phyloP scores from a whole-genome alignment of 2,113 vertebrate genomes.

The Rhabdornis inornatus region DNA sequence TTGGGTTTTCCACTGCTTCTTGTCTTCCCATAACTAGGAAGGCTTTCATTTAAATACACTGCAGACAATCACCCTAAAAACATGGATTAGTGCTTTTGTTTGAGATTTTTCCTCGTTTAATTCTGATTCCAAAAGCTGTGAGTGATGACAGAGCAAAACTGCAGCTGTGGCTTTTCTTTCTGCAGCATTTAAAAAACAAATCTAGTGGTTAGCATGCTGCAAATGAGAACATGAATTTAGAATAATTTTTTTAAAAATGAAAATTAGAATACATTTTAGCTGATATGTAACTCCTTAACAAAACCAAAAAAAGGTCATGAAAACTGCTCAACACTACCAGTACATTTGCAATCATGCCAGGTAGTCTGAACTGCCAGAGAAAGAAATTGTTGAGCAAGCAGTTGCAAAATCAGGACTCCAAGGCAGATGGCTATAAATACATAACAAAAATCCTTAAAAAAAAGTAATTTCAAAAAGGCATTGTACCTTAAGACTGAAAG shows the following conservation, averaged over 20 bases:
- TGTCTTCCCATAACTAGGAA: background rate
- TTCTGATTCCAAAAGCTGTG: constrained; percentile 1
- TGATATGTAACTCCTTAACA: background rate
- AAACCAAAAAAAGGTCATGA: background rate
- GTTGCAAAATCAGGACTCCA: background rate
- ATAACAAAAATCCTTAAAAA: background rate
- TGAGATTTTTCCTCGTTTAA: constrained; percentile 4
- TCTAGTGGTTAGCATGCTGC: background rate
- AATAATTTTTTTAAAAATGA: background rate
- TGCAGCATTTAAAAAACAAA: constrained; percentile 1
- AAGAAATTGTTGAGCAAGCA: background rate
- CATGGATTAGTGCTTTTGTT: constrained; percentile 5
- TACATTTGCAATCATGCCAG: background rate
- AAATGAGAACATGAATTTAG: background rate
- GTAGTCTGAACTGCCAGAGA: background rate
- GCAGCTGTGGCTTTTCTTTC: constrained; percentile 43
- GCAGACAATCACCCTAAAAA: background rate
- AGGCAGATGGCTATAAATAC: background rate
- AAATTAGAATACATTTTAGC: background rate
- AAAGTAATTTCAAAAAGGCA: background rate
- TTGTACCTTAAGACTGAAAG: background rate
- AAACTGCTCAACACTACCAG: background rate
- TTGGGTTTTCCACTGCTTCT: background rate
- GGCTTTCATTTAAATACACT: background rate
- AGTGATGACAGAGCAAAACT: constrained; percentile 32